Evolutionary conservation across 2,113 vertebrate genomes (phyloP).

Genomic region (Channa argus): DNA sequence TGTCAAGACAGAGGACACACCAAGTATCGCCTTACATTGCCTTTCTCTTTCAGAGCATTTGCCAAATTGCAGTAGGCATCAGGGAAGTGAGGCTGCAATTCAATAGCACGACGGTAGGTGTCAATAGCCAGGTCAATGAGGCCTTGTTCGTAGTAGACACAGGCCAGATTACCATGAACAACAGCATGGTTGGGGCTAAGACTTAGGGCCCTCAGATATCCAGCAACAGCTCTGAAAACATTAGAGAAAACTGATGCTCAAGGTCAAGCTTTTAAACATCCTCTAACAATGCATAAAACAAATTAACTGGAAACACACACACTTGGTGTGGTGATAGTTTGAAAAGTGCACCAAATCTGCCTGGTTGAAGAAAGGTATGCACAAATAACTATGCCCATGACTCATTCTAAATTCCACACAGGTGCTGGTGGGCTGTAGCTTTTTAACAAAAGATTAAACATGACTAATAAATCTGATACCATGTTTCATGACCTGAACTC

Average conservation of each 20-base stretch:
- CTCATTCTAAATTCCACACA: background rate
- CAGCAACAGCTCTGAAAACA: conserved; percentile 92
- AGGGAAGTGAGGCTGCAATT: conserved; percentile 97
- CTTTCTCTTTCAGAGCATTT: conserved; percentile 98
- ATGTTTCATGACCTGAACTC: conserved; percentile 15
- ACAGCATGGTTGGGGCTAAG: conserved; percentile 98
- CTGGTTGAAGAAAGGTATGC: background rate
- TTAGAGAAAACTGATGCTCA: background rate
- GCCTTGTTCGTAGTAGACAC: conserved; percentile 98
- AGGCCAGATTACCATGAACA: conserved; percentile 97
- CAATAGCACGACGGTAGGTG: conserved; percentile 97
- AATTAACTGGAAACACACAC: too few species aligned
- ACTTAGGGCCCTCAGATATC: conserved; percentile 95
- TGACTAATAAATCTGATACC: background rate
- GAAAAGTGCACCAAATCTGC: background rate
- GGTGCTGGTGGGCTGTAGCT: conserved; percentile 1
- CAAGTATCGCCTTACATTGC: conserved; percentile 89
- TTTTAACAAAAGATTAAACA: background rate
- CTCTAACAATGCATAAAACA: background rate
- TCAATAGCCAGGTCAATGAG: conserved; percentile 98
- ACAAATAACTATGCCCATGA: background rate
- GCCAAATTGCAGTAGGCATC: conserved; percentile 99
- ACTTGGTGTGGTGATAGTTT: too few species aligned
- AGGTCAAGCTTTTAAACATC: background rate
- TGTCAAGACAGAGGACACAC: background rate